Evolutionary conservation across 64 coral and sea anemone genomes (phyloP), one percentile per base, ranked within the genome.

Genomic region (Actinia tenebrosa): DNA sequence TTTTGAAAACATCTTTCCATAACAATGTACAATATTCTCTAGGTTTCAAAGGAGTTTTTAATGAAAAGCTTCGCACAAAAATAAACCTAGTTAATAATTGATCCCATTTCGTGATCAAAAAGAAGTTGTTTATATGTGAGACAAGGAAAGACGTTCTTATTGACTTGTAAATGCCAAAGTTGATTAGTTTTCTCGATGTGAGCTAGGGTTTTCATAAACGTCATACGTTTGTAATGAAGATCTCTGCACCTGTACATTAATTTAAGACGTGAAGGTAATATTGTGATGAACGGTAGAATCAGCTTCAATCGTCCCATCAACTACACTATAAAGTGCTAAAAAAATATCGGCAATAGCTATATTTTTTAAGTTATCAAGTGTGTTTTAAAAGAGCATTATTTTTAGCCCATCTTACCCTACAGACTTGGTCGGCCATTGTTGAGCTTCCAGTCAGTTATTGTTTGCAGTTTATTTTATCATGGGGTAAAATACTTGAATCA

Each of bases 1-100:
- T 75, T 75, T 37, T 75, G 25, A 75, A 75, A 75, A 75, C 69
- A 75, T 75, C 69, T 42, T 75, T 75, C 27, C 69, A 75, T 30
- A 3, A 75, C 11, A 75, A 42, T 75, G 1, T 75, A 11, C 22
- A 66, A 66, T 30, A 75, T 30, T 75, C 26, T 30, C n/a, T 30
- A 26, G 69, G 10, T 37, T 75, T 75, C 69, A 43, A 75, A 75
- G 69, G 69, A 42, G 7, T 75, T 75, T 75, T 75, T 75, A 75
- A 75, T 75, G 69, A 75, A 75, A 75, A 75, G 23, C 1, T 10
- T 42, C 1, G 22, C 69, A 42, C 26, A 11, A 30, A n/a, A 30
- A 25, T 15, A 75, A 75, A 75, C 13, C 0, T 75, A 30, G 26
- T 75, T 2, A 75, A 75, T 75, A 75, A 75, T 75, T 75, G 69